A percentile compares a stretch with the other conserved stretches of the same genome.
These are phyloP conservation scores for Monochamus alternatus DNA, from an alignment of 2,888 invertebrate species.

Conservation along the genomic window DNA sequence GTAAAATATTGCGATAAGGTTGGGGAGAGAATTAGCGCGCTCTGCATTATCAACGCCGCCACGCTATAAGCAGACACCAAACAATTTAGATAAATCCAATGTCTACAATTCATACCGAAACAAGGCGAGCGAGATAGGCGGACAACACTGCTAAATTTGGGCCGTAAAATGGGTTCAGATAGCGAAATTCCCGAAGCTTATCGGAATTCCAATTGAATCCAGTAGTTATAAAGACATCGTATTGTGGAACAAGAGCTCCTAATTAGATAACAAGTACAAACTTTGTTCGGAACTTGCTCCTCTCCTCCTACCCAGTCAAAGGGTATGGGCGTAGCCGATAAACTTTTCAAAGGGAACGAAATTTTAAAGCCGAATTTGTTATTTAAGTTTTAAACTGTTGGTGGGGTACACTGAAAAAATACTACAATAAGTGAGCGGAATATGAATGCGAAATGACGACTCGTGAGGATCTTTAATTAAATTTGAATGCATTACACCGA, in stretches of 20 bases:
- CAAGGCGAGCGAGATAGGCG: slow-evolving; percentile 56
- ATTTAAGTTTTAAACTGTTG: slow-evolving; percentile 20
- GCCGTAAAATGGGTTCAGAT: slow-evolving; percentile 58
- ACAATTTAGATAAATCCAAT: slow-evolving; percentile 67
- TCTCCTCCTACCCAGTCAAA: slow-evolving; percentile 33
- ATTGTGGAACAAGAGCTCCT: slow-evolving; percentile 67
- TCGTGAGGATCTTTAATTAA: too few relatives aligned
- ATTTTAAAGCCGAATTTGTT: slow-evolving; percentile 23
- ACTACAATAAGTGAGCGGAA: background rate
- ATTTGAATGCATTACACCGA: too few relatives aligned
- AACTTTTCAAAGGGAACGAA: slow-evolving; percentile 33
- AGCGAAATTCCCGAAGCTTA: slow-evolving; percentile 66
- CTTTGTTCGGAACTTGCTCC: slow-evolving; percentile 58
- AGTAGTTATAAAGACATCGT: slow-evolving; percentile 68
- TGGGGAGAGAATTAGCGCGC: slow-evolving; percentile 56
- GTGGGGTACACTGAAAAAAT: background rate
- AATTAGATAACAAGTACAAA: slow-evolving; percentile 68
- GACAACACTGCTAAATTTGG: slow-evolving; percentile 51
- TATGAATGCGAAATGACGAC: background rate
- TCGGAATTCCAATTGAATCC: slow-evolving; percentile 69
- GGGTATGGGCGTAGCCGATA: slow-evolving; percentile 32
- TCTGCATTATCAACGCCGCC: slow-evolving; percentile 50
- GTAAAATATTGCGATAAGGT: slow-evolving; percentile 60
- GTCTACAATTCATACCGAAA: slow-evolving; percentile 65
- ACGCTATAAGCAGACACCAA: slow-evolving; percentile 53